Evolutionary conservation across 2,888 invertebrate genomes (phyloP), one percentile per base, ranked within the genome.

Genomic region (Eustalomyia histrio): DNA sequence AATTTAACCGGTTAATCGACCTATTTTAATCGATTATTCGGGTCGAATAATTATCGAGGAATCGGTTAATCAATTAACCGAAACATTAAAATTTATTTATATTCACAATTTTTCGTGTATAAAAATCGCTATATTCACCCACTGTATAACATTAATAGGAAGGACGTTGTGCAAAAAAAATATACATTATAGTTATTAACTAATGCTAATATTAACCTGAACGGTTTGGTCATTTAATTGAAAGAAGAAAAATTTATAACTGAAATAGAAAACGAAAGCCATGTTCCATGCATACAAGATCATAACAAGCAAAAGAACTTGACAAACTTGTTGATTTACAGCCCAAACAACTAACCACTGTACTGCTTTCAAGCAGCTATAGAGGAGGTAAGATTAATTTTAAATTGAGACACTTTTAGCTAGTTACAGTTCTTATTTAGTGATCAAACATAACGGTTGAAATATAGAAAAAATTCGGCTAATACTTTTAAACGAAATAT

Each of bases 391-490:
- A 24, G 33, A 29, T 57, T 57, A 33, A 57, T 57, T 57, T 57
- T 6, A n/a, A 69, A 39, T 57, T 69, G 47, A 29, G 29, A 17
- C 10, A 50, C 33, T 18, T n/a, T n/a, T n/a, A n/a, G 14, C 35
- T 39, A 35, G 18, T 60, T 65, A 82, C 83, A 84, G 84, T 84
- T 84, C 81, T 82, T 82, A 71, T 68, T 79, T 80, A 68, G 71
- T 60, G 47, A 63, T 67, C 80, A 79, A 74, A 72, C 61, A 33
- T 80, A 79, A 74, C 80, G 80, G 83, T 83, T 76, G 76, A 17
- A 16, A 10, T 29, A 50, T 53, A 39, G 35, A 47, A 39, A 1
- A n/a, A 68, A 21, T 65, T 8, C n/a, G 67, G 39, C 43, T 43
- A 16, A 17, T 14, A 14, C 17, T n/a, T 33, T 18, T 47, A n/a